A percentile compares a stretch with the other conserved stretches of the same genome.
These are phyloP conservation scores for Dolichallabes microphthalmus DNA, from an alignment of 2,113 vertebrate genomes.

Conservation along the genomic window DNA sequence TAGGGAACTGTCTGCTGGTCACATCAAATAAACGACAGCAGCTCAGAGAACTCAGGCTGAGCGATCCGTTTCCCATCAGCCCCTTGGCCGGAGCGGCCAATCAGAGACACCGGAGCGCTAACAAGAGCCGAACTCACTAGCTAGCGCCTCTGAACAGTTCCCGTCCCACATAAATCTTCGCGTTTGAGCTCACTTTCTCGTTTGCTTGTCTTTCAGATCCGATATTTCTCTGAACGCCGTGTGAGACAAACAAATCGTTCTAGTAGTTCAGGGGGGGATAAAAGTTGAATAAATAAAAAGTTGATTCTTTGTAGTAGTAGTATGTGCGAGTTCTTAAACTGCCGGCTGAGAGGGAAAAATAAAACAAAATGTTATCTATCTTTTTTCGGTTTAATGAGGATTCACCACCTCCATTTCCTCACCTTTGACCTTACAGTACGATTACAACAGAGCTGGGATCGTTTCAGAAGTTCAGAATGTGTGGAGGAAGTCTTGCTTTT, in stretches of 20 bases:
- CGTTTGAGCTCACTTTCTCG: background rate
- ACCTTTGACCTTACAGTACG: conserved; percentile 3
- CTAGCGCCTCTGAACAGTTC: background rate
- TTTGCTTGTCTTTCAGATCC: background rate
- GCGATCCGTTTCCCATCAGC: conserved; percentile 34
- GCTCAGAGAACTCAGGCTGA: conserved; percentile 40
- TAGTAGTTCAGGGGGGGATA: too few relatives aligned
- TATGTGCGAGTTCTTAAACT: background rate
- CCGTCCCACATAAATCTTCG: background rate
- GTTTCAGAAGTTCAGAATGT: conserved; percentile 13
- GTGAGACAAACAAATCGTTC: background rate
- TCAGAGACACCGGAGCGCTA: conserved; percentile 29
- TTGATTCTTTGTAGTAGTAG: background rate
- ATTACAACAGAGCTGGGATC: background rate
- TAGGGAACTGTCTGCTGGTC: conserved; percentile 43
- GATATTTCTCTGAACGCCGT: background rate
- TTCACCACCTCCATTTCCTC: conserved; percentile 14
- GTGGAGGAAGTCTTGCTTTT: conserved; percentile 25
- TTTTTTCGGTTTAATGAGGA: background rate
- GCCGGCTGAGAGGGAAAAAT: background rate
- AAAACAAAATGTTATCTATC: background rate
- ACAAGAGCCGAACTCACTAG: conserved; percentile 33
- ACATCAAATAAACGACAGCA: conserved; percentile 48
- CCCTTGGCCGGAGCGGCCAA: conserved; percentile 22
- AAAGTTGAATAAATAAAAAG: background rate